Conservation (phyloP, 1,140 invertebrate genomes). For the Ditylenchus dipsaci region DNA sequence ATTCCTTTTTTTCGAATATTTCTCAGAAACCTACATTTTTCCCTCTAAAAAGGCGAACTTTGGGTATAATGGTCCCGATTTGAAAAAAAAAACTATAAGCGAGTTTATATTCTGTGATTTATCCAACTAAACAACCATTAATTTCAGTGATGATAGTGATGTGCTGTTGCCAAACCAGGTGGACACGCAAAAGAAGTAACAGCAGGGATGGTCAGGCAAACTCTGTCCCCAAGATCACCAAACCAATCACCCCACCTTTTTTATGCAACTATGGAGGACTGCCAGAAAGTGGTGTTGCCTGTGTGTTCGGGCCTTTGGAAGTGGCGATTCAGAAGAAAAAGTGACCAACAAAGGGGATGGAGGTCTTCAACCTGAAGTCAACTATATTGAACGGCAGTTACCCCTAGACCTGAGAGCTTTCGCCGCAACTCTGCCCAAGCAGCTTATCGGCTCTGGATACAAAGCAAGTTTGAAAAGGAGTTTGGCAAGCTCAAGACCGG, state of each 20-base stretch:
- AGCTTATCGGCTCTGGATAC: conserved; percentile 17
- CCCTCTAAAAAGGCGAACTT: too few relatives aligned
- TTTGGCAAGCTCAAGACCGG: conserved; percentile 17
- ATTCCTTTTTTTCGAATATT: too few relatives aligned
- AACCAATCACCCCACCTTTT: background rate
- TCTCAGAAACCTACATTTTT: too few relatives aligned
- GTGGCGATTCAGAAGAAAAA: background rate
- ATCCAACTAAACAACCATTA: too few relatives aligned
- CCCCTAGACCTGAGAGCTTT: conserved; percentile 31
- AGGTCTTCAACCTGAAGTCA: too few relatives aligned
- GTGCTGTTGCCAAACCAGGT: background rate
- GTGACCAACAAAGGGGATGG: background rate
- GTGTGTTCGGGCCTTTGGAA: background rate
- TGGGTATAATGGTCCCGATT: too few relatives aligned
- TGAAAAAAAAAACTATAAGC: too few relatives aligned
- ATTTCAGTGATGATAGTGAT: background rate
- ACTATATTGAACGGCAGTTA: conserved; percentile 19
- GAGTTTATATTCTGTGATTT: too few relatives aligned
- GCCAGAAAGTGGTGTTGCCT: too few relatives aligned
- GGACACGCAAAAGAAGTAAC: background rate
- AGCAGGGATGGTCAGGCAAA: background rate
- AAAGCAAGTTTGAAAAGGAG: conserved; percentile 27
- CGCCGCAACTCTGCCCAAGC: conserved; percentile 29
- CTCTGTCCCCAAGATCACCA: background rate
- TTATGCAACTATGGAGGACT: too few relatives aligned